Conservation (phyloP, 2,797 vertebrate genomes). For the Crossoptilon crossoptilon region DNA sequence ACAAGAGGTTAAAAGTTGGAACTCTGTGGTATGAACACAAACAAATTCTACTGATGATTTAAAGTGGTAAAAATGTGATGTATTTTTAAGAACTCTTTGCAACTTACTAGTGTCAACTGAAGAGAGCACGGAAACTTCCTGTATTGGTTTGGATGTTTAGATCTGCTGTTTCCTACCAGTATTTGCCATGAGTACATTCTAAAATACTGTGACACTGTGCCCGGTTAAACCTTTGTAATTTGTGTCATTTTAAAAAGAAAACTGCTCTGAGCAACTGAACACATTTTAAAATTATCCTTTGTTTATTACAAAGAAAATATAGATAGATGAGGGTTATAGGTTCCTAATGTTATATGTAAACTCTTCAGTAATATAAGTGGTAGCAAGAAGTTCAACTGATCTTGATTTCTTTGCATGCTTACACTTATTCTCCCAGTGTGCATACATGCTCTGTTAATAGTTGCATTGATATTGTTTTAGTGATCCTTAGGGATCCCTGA, state of each 20-base stretch:
- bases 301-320: slow-evolving; percentile 25
- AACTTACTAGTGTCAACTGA: not conserved
- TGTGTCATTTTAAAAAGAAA: not conserved
- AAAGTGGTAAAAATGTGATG: not conserved
- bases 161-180: not conserved
- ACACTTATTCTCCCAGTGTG: not conserved
- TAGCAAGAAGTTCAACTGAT: not conserved
- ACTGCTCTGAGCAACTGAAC: not conserved
- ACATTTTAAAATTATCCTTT: slow-evolving; percentile 1
- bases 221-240: not conserved
- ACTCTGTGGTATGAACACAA: not conserved
- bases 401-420: not conserved
- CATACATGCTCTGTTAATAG: not conserved
- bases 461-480: not conserved
- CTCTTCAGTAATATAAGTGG: not conserved
- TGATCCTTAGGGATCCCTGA: not conserved
- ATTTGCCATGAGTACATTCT: not conserved
- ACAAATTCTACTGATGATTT: not conserved
- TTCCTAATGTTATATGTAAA: not conserved
- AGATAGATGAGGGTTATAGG: not conserved
- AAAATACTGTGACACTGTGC: not conserved
- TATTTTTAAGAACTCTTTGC: not conserved
- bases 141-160: not conserved
- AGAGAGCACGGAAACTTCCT: not conserved
- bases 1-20: not conserved